Percentiles rank a stretch among this genome's conserved stretches.
phyloP scores from a whole-genome alignment of 2,113 vertebrate species.

The Podocnemis expansa region DNA sequence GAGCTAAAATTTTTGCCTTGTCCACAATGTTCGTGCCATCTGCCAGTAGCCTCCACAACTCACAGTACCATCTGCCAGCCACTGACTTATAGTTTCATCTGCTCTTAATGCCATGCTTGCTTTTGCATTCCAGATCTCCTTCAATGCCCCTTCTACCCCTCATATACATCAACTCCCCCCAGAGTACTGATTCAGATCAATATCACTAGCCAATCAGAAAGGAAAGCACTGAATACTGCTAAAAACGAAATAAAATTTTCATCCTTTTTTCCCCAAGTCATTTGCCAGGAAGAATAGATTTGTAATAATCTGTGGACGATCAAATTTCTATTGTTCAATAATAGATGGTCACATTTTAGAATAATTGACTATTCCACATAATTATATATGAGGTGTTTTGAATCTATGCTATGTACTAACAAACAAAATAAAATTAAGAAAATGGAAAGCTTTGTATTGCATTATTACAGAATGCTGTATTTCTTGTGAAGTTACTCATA shows the following conservation, averaged over 20 bases:
- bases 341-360: not conserved
- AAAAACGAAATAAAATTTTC: not conserved
- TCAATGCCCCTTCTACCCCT: slow-evolving; percentile 48
- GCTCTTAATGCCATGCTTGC: slow-evolving; percentile 63
- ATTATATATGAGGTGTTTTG: not conserved
- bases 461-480: not conserved
- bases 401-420: not conserved
- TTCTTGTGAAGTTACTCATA: not conserved
- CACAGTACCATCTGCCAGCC: slow-evolving; percentile 80
- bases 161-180: slow-evolving; percentile 58
- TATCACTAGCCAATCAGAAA: slow-evolving; percentile 45
- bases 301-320: not conserved
- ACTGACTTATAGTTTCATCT: slow-evolving; percentile 73
- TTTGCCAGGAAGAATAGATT: not conserved
- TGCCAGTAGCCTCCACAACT: slow-evolving; percentile 76
- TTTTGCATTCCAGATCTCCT: slow-evolving; percentile 53
- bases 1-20: slow-evolving; percentile 76
- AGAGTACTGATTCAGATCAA: slow-evolving; percentile 48
- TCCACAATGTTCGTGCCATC: slow-evolving; percentile 81
- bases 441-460: not conserved
- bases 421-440: slow-evolving; percentile 6
- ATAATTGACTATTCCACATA: not conserved
- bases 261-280: not conserved
- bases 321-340: not conserved
- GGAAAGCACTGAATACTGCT: slow-evolving; percentile 26